phyloP scores from a whole-genome alignment of 1,140 invertebrate genomes.

The Pseudomyrmex sp. region DNA sequence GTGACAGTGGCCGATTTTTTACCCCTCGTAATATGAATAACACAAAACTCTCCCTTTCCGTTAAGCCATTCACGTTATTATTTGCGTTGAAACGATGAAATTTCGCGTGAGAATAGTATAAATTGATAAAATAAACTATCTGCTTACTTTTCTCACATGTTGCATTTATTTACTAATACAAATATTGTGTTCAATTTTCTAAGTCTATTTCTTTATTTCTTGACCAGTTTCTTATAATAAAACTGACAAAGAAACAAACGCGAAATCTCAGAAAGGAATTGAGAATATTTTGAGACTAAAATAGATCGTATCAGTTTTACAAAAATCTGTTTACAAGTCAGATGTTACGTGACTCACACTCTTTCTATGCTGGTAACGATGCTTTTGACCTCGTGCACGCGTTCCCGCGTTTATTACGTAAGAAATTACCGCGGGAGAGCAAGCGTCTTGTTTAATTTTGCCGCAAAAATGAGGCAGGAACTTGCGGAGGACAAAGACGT shows the following conservation, averaged over 20 bases:
- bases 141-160: background rate
- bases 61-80: slow-evolving; percentile 37
- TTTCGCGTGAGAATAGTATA: slow-evolving; percentile 41
- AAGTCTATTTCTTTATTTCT: too few relatives aligned
- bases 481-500: slow-evolving; percentile 62
- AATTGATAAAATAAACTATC: slow-evolving; percentile 32
- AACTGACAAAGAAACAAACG: background rate
- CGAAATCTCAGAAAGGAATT: background rate
- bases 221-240: background rate
- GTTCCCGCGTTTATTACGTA: slow-evolving; percentile 74
- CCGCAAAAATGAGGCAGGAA: slow-evolving; percentile 60
- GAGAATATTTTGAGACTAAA: background rate
- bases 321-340: slow-evolving; percentile 38
- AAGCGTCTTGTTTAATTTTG: slow-evolving; percentile 42
- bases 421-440: slow-evolving; percentile 43
- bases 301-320: background rate
- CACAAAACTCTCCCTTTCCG: background rate
- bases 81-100: slow-evolving; percentile 42
- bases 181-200: too few relatives aligned
- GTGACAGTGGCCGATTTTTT: slow-evolving; percentile 40
- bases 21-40: slow-evolving; percentile 51
- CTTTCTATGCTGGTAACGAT: slow-evolving; percentile 40
- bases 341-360: slow-evolving; percentile 41
- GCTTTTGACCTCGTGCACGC: slow-evolving; percentile 63
- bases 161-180: background rate